phyloP scores from a whole-genome alignment of 2,888 invertebrate genomes.

The Diaphora mendica region DNA sequence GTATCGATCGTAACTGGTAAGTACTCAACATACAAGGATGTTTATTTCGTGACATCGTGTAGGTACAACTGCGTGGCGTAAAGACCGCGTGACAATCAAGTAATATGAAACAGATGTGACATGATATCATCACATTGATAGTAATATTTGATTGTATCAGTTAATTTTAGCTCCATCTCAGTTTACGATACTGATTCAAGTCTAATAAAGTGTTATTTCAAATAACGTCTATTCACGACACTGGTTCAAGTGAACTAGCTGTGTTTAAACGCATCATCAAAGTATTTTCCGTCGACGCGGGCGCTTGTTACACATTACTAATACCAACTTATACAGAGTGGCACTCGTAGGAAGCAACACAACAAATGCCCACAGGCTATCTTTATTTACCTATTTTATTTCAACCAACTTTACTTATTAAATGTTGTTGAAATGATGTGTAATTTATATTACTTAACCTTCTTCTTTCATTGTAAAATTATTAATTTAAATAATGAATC shows the following conservation, averaged over 20 bases:
- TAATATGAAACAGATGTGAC: neutral
- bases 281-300: constrained; percentile 60
- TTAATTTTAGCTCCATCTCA: neutral
- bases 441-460: constrained; percentile 1
- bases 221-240: constrained; percentile 11
- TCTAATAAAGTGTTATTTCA: neutral
- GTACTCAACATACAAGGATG: neutral
- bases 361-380: constrained; percentile 63
- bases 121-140: neutral
- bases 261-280: constrained; percentile 61
- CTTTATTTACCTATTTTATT: constrained; percentile 63
- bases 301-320: constrained; percentile 71
- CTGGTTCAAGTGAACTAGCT: constrained; percentile 42
- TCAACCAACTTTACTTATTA: constrained; percentile 27
- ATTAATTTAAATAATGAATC: neutral
- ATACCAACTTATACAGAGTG: constrained; percentile 49
- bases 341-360: constrained; percentile 61
- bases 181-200: neutral
- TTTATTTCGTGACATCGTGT: neutral
- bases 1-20: neutral
- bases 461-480: constrained; percentile 4
- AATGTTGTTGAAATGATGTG: constrained; percentile 18
- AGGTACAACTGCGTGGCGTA: neutral
- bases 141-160: neutral
- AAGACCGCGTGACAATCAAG: neutral